Evolutionary conservation across 2,888 invertebrate species (phyloP).

Genomic region (Drosophila flavopinicola): DNA sequence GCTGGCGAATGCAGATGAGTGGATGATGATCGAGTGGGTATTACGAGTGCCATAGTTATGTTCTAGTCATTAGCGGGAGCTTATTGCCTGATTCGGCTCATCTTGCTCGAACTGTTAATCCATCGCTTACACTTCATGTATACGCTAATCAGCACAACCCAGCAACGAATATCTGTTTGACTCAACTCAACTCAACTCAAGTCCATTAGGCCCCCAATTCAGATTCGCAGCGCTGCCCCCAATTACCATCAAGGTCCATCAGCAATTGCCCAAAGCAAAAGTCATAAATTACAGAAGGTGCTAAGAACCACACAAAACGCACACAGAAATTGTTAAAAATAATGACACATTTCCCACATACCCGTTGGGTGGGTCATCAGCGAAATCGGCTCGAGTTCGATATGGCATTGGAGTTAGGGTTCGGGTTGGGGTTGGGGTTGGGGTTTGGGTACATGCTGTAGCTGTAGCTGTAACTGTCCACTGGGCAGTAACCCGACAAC

Average conservation of each 20-base stretch:
- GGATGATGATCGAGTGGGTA: slow-evolving; percentile 1
- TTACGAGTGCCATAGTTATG: slow-evolving; percentile 8
- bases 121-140: not conserved
- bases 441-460: no score
- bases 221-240: slow-evolving; percentile 7
- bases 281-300: slow-evolving; percentile 78
- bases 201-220: slow-evolving; percentile 25
- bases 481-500: slow-evolving; percentile 40
- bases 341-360: slow-evolving; percentile 65
- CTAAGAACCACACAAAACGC: slow-evolving; percentile 55
- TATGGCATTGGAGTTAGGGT: slow-evolving; percentile 1
- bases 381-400: slow-evolving; percentile 18
- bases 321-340: slow-evolving; percentile 54
- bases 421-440: slow-evolving; percentile 16
- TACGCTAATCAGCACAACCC: slow-evolving; percentile 12
- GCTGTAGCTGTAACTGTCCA: no score
- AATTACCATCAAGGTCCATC: slow-evolving; percentile 56
- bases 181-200: not conserved
- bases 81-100: not conserved
- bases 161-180: not conserved
- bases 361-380: slow-evolving; percentile 46
- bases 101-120: not conserved
- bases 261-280: slow-evolving; percentile 39
- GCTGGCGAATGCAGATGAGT: not conserved
- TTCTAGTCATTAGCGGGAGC: not conserved